phyloP scores from a whole-genome alignment of 2,888 invertebrate species.

The Sarcophaga subvicina region DNA sequence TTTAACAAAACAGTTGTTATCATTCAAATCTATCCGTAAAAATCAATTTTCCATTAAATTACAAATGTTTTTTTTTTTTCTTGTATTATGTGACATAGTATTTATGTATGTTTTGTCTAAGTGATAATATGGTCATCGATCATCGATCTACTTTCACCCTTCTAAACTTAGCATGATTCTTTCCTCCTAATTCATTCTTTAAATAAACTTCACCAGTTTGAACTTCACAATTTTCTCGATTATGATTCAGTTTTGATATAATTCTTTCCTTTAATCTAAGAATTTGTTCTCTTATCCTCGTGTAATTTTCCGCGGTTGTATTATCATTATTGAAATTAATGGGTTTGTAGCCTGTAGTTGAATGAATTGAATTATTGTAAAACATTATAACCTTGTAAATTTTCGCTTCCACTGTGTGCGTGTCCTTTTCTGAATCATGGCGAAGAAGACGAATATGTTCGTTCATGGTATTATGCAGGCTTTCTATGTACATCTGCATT shows the following conservation, averaged over 20 bases:
- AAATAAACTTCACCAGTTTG: conserved; percentile 27
- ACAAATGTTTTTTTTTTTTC: conserved; percentile 17
- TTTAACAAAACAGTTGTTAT: no score
- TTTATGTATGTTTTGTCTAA: conserved; percentile 21
- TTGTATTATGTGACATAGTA: conserved; percentile 45
- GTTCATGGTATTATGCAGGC: conserved; percentile 68
- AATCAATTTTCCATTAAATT: no score
- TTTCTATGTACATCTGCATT: conserved; percentile 65
- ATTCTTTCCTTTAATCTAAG: conserved; percentile 1
- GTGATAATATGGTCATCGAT: conserved; percentile 24
- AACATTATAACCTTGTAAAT: conserved; percentile 58
- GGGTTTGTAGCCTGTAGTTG: conserved; percentile 49
- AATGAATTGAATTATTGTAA: conserved; percentile 67
- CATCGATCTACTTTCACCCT: neutral
- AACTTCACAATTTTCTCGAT: conserved; percentile 31
- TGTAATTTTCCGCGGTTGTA: conserved; percentile 23
- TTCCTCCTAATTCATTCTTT: conserved; percentile 34
- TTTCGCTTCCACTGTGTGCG: conserved; percentile 63
- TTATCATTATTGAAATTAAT: conserved; percentile 22
- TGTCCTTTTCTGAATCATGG: conserved; percentile 63
- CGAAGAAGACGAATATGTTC: conserved; percentile 68
- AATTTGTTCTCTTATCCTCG: conserved; percentile 20
- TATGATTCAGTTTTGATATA: neutral
- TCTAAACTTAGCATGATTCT: conserved; percentile 17
- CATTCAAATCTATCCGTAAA: no score